Evolutionary conservation across 2,113 vertebrate genomes (phyloP).

Genomic region (Platysteira castanea): DNA sequence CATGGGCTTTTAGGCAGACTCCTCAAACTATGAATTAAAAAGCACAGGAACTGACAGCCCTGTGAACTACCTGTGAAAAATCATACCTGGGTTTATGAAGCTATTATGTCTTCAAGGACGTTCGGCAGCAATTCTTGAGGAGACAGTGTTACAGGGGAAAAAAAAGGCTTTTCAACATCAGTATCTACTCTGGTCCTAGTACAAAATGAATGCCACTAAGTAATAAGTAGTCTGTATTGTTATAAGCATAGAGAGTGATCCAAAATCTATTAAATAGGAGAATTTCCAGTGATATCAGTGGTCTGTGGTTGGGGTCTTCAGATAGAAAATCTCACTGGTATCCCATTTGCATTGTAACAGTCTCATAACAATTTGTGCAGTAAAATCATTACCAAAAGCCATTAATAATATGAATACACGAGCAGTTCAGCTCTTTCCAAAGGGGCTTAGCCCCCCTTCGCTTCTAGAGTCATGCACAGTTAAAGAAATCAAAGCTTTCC

Average conservation of each 20-base stretch:
- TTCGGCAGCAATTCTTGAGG: slow-evolving; percentile 34
- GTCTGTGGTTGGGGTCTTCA: slow-evolving; percentile 25
- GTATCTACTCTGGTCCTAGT: not conserved
- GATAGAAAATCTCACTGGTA: slow-evolving; percentile 42
- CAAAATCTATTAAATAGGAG: slow-evolving; percentile 22
- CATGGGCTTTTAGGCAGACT: slow-evolving; percentile 56
- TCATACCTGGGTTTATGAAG: slow-evolving; percentile 64
- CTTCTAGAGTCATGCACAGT: not conserved
- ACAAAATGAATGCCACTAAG: slow-evolving; percentile 42
- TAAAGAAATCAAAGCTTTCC: not conserved
- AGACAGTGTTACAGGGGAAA: slow-evolving; percentile 1
- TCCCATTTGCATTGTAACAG: slow-evolving; percentile 45
- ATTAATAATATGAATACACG: slow-evolving; percentile 39
- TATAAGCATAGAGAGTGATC: slow-evolving; percentile 11
- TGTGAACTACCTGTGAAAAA: slow-evolving; percentile 65
- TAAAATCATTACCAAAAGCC: slow-evolving; percentile 54
- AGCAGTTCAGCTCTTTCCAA: slow-evolving; percentile 39
- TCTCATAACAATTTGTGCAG: slow-evolving; percentile 58
- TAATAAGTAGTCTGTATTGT: slow-evolving; percentile 35
- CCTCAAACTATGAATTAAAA: slow-evolving; percentile 64
- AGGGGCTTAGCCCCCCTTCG: not conserved
- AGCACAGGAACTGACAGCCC: slow-evolving; percentile 44
- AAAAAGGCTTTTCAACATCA: slow-evolving; percentile 16
- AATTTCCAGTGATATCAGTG: slow-evolving; percentile 36
- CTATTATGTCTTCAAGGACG: slow-evolving; percentile 59